Evolutionary conservation across 1,140 invertebrate species (phyloP).

Genomic region (Pachyrhynchus sulphureomaculatus): DNA sequence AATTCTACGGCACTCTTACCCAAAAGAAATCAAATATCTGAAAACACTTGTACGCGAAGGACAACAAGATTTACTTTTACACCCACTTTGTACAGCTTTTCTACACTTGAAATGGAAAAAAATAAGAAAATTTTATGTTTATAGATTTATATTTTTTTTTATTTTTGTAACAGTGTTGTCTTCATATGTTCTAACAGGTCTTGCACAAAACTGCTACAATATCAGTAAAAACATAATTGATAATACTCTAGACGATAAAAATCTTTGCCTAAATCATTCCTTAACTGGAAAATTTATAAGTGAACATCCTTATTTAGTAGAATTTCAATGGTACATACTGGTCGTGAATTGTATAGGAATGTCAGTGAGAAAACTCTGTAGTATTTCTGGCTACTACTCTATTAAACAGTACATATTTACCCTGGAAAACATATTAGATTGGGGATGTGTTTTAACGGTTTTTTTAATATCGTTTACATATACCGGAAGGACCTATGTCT

Average conservation of each 20-base stretch:
- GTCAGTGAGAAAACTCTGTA: constrained; percentile 72
- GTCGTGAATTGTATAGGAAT: constrained; percentile 71
- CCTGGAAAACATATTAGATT: constrained; percentile 79
- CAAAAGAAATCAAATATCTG: constrained; percentile 74
- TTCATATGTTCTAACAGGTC: constrained; percentile 71
- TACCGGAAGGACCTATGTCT: constrained; percentile 70
- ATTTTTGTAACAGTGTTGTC: constrained; percentile 76
- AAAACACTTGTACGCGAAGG: constrained; percentile 80
- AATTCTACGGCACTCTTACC: constrained; percentile 72
- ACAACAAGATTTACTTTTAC: constrained; percentile 76
- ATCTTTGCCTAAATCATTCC: constrained; percentile 70
- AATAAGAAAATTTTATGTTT: constrained; percentile 81
- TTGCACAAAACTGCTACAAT: constrained; percentile 77
- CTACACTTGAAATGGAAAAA: constrained; percentile 84
- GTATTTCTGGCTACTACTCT: constrained; percentile 72
- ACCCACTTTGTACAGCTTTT: constrained; percentile 80
- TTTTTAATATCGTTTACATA: constrained; percentile 78
- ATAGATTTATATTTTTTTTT: constrained; percentile 72
- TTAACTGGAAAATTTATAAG: constrained; percentile 68
- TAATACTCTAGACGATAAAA: constrained; percentile 56
- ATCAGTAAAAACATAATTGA: constrained; percentile 66
- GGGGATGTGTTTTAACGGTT: constrained; percentile 78
- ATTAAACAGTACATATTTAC: constrained; percentile 75
- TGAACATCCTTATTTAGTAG: constrained; percentile 68
- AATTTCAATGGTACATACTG: constrained; percentile 75